These are phyloP conservation scores for Triplophysa siluroides DNA, from an alignment of 2,113 vertebrate genomes.

Conservation along the genomic window DNA sequence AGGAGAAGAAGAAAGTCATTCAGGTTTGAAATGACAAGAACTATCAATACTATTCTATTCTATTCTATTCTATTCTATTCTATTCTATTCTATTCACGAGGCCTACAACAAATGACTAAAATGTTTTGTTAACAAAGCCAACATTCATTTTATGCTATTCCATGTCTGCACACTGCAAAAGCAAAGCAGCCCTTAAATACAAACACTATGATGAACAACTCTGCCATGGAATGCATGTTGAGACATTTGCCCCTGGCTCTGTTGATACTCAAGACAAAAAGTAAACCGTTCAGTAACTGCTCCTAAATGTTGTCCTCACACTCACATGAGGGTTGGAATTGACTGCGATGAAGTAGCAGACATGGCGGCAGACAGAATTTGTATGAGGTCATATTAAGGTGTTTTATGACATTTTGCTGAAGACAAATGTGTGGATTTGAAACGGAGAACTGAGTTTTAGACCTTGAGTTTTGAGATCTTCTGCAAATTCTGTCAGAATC, in stretches of 20 bases:
- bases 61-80: too few relatives aligned
- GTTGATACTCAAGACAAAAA: conserved; percentile 56
- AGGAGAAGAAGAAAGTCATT: too few relatives aligned
- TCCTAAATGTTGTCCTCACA: conserved; percentile 30
- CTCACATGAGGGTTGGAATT: conserved; percentile 22
- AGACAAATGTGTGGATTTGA: background rate
- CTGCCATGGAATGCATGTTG: conserved; percentile 45
- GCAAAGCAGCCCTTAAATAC: background rate
- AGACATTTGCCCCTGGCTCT: conserved; percentile 50
- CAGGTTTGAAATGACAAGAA: too few relatives aligned
- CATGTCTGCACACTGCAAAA: background rate
- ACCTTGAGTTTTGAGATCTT: background rate
- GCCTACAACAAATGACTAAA: background rate
- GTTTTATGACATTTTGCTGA: background rate
- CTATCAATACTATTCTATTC: too few relatives aligned
- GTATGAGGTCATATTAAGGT: background rate
- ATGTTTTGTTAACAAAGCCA: too few relatives aligned
- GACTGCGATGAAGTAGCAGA: background rate
- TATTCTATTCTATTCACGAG: background rate
- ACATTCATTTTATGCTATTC: background rate
- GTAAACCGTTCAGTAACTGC: conserved; percentile 53
- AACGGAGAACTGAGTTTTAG: background rate
- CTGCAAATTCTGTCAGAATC: background rate
- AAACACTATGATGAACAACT: background rate
- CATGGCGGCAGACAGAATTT: background rate